Evolutionary conservation across 2,888 invertebrate genomes (phyloP).

Genomic region (Synanthedon andrenaeformis): DNA sequence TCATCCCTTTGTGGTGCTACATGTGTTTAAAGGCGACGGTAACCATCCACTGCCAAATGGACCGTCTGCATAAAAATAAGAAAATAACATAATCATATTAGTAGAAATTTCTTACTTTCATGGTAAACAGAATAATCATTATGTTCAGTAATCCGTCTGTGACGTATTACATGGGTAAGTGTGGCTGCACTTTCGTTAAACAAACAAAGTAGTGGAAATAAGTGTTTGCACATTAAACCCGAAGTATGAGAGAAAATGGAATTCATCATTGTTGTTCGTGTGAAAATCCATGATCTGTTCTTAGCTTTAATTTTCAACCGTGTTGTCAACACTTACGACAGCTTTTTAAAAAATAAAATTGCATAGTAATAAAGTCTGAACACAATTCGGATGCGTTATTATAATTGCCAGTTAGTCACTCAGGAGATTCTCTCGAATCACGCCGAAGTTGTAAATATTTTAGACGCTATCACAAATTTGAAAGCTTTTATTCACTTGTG

Average conservation of each 20-base stretch:
- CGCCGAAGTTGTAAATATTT: no score
- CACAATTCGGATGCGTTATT: no score
- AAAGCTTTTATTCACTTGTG: no score
- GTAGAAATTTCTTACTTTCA: neutral
- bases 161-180: conserved; percentile 12
- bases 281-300: conserved; percentile 38
- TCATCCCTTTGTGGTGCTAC: neutral
- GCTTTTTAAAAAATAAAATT: no score
- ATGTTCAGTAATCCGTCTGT: conserved; percentile 10
- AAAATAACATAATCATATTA: neutral
- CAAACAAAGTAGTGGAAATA: conserved; percentile 23
- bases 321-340: no score
- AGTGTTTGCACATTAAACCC: neutral
- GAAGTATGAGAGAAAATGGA: conserved; percentile 18
- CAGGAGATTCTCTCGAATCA: no score
- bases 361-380: no score
- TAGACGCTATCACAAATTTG: no score
- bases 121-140: neutral
- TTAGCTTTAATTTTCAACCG: conserved; percentile 4
- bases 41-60: neutral
- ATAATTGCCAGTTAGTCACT: no score
- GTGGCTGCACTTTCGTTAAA: conserved; percentile 35
- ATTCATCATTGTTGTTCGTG: conserved; percentile 30
- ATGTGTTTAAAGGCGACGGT: neutral
- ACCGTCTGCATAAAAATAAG: neutral